phyloP scores from a whole-genome alignment of 2,113 vertebrate species.

The Triplophysa rosa region DNA sequence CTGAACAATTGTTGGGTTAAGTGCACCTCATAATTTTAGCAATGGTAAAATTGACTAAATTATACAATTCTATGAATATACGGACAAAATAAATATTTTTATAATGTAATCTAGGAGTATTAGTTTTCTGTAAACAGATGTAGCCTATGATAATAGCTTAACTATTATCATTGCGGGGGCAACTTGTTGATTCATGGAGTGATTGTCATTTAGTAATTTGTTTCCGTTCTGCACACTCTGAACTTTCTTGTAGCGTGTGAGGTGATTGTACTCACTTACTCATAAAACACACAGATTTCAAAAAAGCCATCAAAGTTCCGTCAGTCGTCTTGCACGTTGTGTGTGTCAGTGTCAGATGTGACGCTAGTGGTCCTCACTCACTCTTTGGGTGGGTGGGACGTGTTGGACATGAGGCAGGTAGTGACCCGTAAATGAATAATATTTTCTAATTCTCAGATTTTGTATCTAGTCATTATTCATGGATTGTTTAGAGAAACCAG shows the following conservation, averaged over 20 bases:
- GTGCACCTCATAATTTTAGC: too few species aligned
- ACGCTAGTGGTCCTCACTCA: conserved; percentile 69
- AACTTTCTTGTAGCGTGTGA: conserved; percentile 70
- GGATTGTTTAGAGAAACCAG: neutral
- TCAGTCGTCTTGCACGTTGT: conserved; percentile 75
- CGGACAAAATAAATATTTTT: neutral
- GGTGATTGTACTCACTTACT: conserved; percentile 72
- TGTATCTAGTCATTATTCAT: neutral
- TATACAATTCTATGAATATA: too few species aligned
- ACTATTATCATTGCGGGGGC: conserved; percentile 16
- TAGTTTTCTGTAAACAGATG: neutral
- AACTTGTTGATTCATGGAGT: conserved; percentile 50
- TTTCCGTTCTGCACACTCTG: conserved; percentile 69
- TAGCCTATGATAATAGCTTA: neutral
- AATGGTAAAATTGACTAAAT: too few species aligned
- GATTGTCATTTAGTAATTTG: conserved; percentile 66
- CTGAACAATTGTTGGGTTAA: too few species aligned
- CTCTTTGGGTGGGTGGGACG: conserved; percentile 31
- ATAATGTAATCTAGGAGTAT: neutral
- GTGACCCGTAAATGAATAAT: neutral
- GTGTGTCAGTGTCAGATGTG: conserved; percentile 74
- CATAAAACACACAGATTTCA: conserved; percentile 67
- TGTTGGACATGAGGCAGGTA: conserved; percentile 37
- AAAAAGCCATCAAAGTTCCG: conserved; percentile 62
- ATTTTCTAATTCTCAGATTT: neutral